Evolutionary conservation across 2,113 vertebrate species (phyloP), one percentile per base, ranked within the genome.

Genomic region (Corythoichthys haematopterus): DNA sequence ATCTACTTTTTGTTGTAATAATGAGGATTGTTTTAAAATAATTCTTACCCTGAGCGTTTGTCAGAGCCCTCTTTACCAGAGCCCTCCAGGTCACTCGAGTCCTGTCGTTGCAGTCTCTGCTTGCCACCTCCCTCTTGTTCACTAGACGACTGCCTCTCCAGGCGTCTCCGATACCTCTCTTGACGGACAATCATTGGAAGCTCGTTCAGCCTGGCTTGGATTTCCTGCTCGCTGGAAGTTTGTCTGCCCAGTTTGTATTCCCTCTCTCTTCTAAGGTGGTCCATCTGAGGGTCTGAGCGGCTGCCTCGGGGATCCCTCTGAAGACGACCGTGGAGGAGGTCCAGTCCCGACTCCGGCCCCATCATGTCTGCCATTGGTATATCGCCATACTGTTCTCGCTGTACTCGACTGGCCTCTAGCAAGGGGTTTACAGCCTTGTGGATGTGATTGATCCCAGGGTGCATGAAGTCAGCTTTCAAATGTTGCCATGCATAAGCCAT

Each of bases 401-500:
- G 90, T 36, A 81, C 76, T 72, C 88, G 80, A 60, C 85, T 89
- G 68, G 81, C 85, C 58, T 85, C 90, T 45, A 85, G 75, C n/a
- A 81, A 85, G 3, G 89, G 85, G 51, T 88, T 89, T 7, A 92
- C 88, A 40, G 89, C 89, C 78, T 94, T 93, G 8, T 93, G 93
- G 58, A 95, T 90, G 68, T 93, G 91, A 78, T 95, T 94, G 9
- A 94, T 92, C 72, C 90, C 91, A 47, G 94, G 93, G 77, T 95
- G 94, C 59, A 94, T 87, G 72, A 92, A 92, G 81, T 97, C 94
- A 0, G 93, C 93, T 64, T 93, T 95, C 53, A 95, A 89, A 73
- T 96, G 94, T 75, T 95, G 94, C 82, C 93, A 93, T 35, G 94
- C 93, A 0, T 94, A 95, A 0, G 92, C 93, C n/a, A 94, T 90